Evolutionary conservation across 92 coral and sea anemone species (phyloP).

Genomic region (Phenganax marumi): DNA sequence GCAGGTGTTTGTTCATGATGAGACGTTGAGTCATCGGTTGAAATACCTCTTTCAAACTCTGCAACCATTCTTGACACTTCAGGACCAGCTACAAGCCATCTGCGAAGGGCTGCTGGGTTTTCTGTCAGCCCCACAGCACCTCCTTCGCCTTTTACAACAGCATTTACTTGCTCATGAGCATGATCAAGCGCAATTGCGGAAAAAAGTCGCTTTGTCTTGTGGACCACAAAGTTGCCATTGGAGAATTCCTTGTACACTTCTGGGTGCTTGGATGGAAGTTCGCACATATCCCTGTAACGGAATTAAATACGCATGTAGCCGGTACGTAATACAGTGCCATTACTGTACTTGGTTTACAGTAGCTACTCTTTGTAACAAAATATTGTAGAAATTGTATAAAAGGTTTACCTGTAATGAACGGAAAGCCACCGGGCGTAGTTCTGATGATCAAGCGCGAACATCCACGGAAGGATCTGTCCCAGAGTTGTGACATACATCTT

Average conservation of each 20-base stretch:
- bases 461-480: constrained; percentile 60
- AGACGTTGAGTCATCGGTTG: constrained; percentile 14
- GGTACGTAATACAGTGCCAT: too few relatives aligned
- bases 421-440: constrained; percentile 65
- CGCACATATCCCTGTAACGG: constrained; percentile 16
- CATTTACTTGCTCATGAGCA: constrained; percentile 67
- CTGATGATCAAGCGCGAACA: constrained; percentile 62
- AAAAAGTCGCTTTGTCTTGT: constrained; percentile 42
- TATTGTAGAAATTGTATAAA: constrained; percentile 37
- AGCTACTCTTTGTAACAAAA: constrained; percentile 41
- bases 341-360: background rate
- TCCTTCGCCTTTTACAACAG: constrained; percentile 63
- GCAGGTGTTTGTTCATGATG: constrained; percentile 51
- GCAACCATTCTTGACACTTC: constrained; percentile 61
- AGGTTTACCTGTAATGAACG: constrained; percentile 38
- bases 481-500: constrained; percentile 52
- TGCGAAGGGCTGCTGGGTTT: constrained; percentile 59
- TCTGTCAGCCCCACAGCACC: constrained; percentile 65
- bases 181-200: constrained; percentile 66
- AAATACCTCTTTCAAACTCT: constrained; percentile 59
- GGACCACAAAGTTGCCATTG: constrained; percentile 24
- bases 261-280: constrained; percentile 12
- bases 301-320: too few relatives aligned
- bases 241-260: constrained; percentile 9
- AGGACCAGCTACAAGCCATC: constrained; percentile 74